phyloP scores from a whole-genome alignment of 2,113 vertebrate genomes.

The Oncorhynchus nerka region DNA sequence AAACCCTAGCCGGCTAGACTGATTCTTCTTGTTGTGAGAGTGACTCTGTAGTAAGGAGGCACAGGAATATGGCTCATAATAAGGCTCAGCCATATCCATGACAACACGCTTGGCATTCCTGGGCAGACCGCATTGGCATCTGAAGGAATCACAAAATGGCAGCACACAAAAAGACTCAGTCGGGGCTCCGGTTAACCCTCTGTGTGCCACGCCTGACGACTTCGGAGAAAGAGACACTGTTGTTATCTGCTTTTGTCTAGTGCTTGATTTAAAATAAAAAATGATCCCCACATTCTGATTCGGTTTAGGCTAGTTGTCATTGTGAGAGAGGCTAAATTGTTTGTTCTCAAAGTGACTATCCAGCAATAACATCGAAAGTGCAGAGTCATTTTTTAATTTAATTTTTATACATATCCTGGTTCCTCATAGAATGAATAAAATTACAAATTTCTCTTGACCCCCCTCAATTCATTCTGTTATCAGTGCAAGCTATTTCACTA shows the following conservation, averaged over 20 bases:
- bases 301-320: no score
- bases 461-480: no score
- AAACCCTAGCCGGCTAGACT: neutral
- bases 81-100: slow-evolving; percentile 70
- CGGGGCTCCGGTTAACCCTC: slow-evolving; percentile 18
- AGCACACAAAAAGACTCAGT: slow-evolving; percentile 43
- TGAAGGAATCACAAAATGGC: slow-evolving; percentile 66
- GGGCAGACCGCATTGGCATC: slow-evolving; percentile 59
- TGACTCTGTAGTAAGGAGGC: neutral
- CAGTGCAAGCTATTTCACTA: no score
- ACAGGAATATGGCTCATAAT: slow-evolving; percentile 47
- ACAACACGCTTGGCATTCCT: slow-evolving; percentile 56
- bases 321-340: no score
- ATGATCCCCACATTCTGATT: neutral
- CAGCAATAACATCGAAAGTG: no score
- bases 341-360: no score
- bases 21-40: neutral
- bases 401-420: no score
- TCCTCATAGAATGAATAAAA: no score
- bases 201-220: neutral
- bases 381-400: no score
- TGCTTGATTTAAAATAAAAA: neutral
- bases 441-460: no score
- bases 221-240: neutral
- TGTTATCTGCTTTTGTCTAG: neutral